Percentiles rank a stretch among this genome's conserved stretches.
These are phyloP conservation scores for Ophraella communa DNA, from an alignment of 2,888 invertebrate species.

Conservation along the genomic window DNA sequence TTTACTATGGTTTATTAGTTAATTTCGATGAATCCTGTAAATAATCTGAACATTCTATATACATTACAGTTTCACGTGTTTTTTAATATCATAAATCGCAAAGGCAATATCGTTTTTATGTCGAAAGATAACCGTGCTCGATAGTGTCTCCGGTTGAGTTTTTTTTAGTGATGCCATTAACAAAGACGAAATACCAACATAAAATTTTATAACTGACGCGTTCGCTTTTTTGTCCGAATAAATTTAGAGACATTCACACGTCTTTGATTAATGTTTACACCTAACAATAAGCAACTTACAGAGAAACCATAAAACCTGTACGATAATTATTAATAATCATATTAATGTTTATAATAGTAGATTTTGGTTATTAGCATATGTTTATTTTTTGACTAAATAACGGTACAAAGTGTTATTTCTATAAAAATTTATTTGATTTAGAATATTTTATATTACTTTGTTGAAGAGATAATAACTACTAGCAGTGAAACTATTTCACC, in stretches of 20 bases:
- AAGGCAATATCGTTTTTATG: slow-evolving; percentile 5
- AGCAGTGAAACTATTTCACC: no score
- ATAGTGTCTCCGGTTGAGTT: slow-evolving; percentile 7
- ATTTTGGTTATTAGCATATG: not conserved
- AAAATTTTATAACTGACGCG: slow-evolving; percentile 11
- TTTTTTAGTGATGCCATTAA: slow-evolving; percentile 13
- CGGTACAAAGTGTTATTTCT: not conserved
- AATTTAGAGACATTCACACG: slow-evolving; percentile 13
- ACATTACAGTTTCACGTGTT: not conserved
- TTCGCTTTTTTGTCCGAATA: slow-evolving; percentile 11
- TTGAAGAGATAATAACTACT: no score
- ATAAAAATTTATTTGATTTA: not conserved
- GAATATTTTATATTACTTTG: no score
- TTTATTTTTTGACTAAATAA: not conserved
- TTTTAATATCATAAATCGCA: not conserved
- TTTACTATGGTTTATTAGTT: no score
- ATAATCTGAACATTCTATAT: not conserved
- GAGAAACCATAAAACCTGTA: not conserved
- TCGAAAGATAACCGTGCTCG: slow-evolving; percentile 6
- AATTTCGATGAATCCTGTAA: no score
- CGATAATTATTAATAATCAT: not conserved
- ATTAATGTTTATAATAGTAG: not conserved
- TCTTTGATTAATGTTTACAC: slow-evolving; percentile 10
- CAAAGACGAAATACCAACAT: slow-evolving; percentile 11
- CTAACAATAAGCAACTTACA: not conserved